Evolutionary conservation across 2,797 vertebrate species (phyloP).

Genomic region (Aldrovandia affinis): DNA sequence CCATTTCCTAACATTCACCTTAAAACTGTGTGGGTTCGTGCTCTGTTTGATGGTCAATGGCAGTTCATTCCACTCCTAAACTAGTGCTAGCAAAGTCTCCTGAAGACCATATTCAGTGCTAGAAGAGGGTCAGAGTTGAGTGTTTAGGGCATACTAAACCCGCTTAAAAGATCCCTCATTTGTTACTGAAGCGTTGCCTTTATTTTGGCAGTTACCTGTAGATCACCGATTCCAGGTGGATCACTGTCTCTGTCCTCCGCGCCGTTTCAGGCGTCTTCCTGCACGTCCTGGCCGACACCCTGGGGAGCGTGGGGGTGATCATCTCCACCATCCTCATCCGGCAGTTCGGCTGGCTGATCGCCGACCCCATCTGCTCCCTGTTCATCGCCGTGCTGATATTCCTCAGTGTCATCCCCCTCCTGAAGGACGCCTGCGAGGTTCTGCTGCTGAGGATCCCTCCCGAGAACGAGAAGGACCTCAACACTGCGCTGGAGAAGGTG

Average conservation of each 20-base stretch:
- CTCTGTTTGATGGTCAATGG: too few species aligned
- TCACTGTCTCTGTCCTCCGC: too few species aligned
- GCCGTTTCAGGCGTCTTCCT: slow-evolving; percentile 87
- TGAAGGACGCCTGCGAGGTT: slow-evolving; percentile 94
- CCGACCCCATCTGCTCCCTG: slow-evolving; percentile 95
- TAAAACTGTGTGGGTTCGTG: too few species aligned
- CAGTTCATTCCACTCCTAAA: too few species aligned
- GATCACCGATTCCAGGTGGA: neutral
- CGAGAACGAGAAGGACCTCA: slow-evolving; percentile 90
- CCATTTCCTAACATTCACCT: too few species aligned
- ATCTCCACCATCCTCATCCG: slow-evolving; percentile 95
- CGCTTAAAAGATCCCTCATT: too few species aligned
- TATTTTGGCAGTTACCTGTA: too few species aligned
- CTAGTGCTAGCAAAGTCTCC: neutral
- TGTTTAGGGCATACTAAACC: neutral
- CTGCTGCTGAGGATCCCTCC: slow-evolving; percentile 88
- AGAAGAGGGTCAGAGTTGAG: neutral
- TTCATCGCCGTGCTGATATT: slow-evolving; percentile 95
- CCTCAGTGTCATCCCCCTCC: slow-evolving; percentile 92
- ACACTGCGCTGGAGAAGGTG: slow-evolving; percentile 91
- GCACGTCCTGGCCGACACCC: slow-evolving; percentile 93
- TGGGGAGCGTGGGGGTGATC: slow-evolving; percentile 96
- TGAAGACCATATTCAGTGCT: neutral
- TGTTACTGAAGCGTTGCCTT: too few species aligned
- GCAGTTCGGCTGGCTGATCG: slow-evolving; percentile 97